These are phyloP conservation scores for Brachyistius frenatus DNA, from an alignment of 2,113 vertebrate species.

Conservation along the genomic window DNA sequence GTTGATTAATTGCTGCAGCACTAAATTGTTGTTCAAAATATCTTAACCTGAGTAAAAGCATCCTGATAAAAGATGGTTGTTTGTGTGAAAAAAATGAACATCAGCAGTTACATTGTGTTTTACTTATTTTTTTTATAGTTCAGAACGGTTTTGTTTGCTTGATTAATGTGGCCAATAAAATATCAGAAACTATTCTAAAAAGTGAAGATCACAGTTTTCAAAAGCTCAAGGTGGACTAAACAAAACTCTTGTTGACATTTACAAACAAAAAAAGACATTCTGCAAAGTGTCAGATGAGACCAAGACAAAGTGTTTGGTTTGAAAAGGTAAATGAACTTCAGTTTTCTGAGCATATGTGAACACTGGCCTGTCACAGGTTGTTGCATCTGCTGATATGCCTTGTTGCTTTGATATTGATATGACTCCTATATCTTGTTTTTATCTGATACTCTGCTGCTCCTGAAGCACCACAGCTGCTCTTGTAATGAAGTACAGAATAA, in stretches of 20 bases:
- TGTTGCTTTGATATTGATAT: not conserved
- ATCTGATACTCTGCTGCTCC: not conserved
- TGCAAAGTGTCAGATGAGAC: too few relatives aligned
- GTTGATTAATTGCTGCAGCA: too few relatives aligned
- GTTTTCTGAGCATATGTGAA: not conserved
- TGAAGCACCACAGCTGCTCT: constrained; percentile 17
- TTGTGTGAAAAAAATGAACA: too few relatives aligned
- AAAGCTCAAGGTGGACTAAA: not conserved
- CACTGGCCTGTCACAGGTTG: not conserved
- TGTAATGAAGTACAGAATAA: constrained; percentile 28
- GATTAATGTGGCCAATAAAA: not conserved
- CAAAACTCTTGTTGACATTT: too few relatives aligned
- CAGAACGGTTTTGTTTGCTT: too few relatives aligned
- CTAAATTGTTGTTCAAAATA: too few relatives aligned
- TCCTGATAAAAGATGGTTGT: too few relatives aligned
- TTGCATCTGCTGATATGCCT: not conserved
- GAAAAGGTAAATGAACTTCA: not conserved
- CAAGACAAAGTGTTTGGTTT: too few relatives aligned
- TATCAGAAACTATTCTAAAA: not conserved
- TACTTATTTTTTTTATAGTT: too few relatives aligned
- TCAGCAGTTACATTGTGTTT: too few relatives aligned
- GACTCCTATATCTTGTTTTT: not conserved
- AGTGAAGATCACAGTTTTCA: not conserved
- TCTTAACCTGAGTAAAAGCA: too few relatives aligned
- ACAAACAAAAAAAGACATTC: too few relatives aligned